A percentile compares a stretch with the other conserved stretches of the same genome.
These are phyloP conservation scores for Lipotes vexillifer DNA, from an alignment of 2,113 vertebrate genomes.

Conservation along the genomic window DNA sequence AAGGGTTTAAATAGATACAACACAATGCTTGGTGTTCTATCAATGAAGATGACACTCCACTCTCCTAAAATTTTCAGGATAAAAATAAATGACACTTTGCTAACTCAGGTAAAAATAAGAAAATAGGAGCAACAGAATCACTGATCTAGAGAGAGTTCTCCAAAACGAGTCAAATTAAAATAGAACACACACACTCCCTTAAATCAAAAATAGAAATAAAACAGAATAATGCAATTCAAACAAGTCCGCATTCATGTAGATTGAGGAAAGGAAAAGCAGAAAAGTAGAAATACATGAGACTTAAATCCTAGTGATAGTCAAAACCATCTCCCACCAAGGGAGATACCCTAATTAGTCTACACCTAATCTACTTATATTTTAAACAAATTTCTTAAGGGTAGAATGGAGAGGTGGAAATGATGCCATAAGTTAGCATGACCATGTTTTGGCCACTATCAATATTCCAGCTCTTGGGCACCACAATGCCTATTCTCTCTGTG, in stretches of 20 bases:
- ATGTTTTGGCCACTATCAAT: background rate
- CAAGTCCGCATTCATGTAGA: background rate
- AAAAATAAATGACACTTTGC: background rate
- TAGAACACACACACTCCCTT: background rate
- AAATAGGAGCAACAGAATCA: background rate
- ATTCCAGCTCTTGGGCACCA: background rate
- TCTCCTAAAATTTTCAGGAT: background rate
- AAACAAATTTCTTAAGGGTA: background rate
- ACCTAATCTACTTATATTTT: background rate
- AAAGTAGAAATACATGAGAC: background rate
- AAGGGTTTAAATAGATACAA: background rate
- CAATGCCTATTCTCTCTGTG: rapidly evolving
- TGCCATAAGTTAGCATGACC: background rate
- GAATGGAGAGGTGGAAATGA: background rate
- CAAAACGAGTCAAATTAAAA: background rate
- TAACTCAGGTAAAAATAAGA: background rate
- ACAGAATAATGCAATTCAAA: background rate
- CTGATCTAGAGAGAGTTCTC: background rate
- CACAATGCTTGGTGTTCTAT: background rate
- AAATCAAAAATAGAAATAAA: background rate
- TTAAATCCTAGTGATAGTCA: background rate
- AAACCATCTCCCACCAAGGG: background rate
- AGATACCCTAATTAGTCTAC: background rate
- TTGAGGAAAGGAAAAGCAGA: background rate
- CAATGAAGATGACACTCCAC: background rate